Percentiles rank a stretch among this genome's conserved stretches.
Evolutionary conservation across 2,113 vertebrate genomes (phyloP).

Genomic region (Cebus imitator): DNA sequence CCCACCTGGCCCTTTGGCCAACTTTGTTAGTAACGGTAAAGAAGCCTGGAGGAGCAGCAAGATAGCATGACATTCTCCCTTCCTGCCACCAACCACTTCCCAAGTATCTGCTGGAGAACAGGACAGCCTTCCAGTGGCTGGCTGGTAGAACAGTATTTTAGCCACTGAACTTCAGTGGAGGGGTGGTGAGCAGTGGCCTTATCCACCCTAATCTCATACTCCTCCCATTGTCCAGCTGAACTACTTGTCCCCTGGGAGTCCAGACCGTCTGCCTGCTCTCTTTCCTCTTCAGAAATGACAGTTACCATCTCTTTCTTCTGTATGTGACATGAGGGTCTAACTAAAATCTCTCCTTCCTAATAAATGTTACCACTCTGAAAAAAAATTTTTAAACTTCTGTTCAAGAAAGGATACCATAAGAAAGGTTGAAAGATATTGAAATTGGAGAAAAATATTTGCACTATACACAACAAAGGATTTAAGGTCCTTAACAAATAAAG

Average conservation of each 20-base stretch:
- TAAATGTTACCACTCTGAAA: constrained; percentile 63
- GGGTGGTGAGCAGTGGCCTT: constrained; percentile 20
- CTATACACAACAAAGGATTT: background rate
- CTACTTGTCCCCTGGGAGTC: constrained; percentile 4
- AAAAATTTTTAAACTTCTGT: background rate
- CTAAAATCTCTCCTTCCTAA: constrained; percentile 51
- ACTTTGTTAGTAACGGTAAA: constrained; percentile 87
- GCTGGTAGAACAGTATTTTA: background rate
- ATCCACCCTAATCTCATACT: background rate
- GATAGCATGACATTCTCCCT: constrained; percentile 74
- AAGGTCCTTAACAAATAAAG: background rate
- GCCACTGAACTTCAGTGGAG: constrained; percentile 37
- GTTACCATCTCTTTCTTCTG: background rate
- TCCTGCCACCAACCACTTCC: background rate
- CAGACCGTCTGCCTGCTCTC: background rate
- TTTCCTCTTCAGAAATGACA: background rate
- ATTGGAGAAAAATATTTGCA: background rate
- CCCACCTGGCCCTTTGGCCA: constrained; percentile 66
- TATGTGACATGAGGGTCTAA: background rate
- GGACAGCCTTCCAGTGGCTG: background rate
- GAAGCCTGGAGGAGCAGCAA: constrained; percentile 88
- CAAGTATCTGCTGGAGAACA: background rate
- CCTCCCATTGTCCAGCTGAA: background rate
- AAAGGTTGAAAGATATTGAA: background rate
- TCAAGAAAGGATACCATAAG: background rate